Evolutionary conservation across 2,113 vertebrate species (phyloP).

Genomic region (Hypocryptadius cinnamomeus): DNA sequence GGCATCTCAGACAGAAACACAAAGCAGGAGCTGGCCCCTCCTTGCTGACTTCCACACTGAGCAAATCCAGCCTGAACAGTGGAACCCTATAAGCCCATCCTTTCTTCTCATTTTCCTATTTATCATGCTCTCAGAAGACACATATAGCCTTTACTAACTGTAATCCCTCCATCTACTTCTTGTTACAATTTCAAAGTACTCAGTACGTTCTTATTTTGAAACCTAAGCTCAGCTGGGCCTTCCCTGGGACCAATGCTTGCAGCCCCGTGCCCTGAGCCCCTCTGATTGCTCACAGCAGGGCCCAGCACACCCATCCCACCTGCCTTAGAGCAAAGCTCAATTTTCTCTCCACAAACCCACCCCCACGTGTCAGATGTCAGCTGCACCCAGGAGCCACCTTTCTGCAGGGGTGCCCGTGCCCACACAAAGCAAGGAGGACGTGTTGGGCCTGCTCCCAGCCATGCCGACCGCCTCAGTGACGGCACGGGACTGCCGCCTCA

Average conservation of each 20-base stretch:
- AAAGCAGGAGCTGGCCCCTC: background rate
- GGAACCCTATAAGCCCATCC: background rate
- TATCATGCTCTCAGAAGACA: background rate
- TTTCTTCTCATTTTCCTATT: background rate
- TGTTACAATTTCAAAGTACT: background rate
- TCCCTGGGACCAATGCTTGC: background rate
- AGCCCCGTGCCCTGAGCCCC: background rate
- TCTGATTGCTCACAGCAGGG: background rate
- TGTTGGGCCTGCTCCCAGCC: background rate
- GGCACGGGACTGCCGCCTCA: rapidly evolving
- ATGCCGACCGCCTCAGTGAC: background rate
- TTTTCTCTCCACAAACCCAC: background rate
- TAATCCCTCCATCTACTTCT: background rate
- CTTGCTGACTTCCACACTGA: background rate
- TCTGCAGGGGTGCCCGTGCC: background rate
- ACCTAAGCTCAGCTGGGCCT: background rate
- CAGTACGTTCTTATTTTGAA: background rate
- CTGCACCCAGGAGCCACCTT: background rate
- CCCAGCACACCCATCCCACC: background rate
- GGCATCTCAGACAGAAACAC: background rate
- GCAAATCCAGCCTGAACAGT: background rate
- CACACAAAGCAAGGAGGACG: background rate
- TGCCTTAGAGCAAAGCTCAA: background rate
- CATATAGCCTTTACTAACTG: background rate
- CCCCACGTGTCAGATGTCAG: background rate